Base-by-base conservation (phyloP, 2,113 vertebrate genomes). In the Chaenocephalus aceratus region DNA sequence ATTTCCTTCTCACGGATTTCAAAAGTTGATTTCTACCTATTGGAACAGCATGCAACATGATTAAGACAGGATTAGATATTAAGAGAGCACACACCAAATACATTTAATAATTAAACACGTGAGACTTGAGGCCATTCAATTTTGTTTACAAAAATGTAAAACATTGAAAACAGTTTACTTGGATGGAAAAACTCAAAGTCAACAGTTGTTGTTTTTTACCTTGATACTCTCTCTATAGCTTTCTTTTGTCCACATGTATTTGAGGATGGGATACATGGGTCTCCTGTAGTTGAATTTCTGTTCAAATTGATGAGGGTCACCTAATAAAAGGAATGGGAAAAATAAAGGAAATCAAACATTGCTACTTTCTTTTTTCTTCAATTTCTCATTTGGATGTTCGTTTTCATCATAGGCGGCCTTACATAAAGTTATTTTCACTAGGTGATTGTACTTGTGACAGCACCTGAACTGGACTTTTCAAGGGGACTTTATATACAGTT, bases 201-300 rank as follows among this genome's bases (percentile, higher is more conserved):
- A 8, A 13, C 18, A 2, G 2, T 18, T 49, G 46, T 1, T 30
- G 21, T 30, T 11, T 60, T 86, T 91, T 77, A 97, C 98, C 97
- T 98, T 99, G 44, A 99, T 95, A 88, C 97, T 99, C 63, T 98
- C 96, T 80, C 94, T 95, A 80, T 99, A 99, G 12, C 82, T 92
- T 0, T 97, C 96, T 0, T 96, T 96, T 41, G 90, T 95, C 98
- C 98, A 99, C 97, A 99, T 99, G 88, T 98, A 99, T 84, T 95
- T 96, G 63, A 99, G 96, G 84, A 99, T 99, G 48, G 98, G 97
- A 79, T 99, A 99, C 98, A 99, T 99, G 57, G 98, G 98, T 10
- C 98, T 95, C 51, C 98, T 97, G 82, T 99, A 99, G 95, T 99
- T 99, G 90, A 99, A 99, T 91, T 99, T 99, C 92, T 99, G 98